phyloP scores from a whole-genome alignment of 2,888 invertebrate species.

The Tigriopus californicus region DNA sequence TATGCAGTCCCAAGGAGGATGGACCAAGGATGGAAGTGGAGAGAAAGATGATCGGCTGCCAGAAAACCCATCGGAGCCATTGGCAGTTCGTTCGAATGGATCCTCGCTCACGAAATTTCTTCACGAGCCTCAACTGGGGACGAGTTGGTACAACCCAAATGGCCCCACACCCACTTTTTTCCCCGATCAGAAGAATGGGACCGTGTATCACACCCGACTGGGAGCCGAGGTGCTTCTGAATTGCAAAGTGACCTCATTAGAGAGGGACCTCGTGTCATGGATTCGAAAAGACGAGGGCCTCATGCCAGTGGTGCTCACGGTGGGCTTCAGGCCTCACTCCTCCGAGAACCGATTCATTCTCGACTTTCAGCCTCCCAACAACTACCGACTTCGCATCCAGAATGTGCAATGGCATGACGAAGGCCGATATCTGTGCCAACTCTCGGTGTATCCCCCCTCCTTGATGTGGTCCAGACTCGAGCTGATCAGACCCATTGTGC shows the following conservation, averaged over 20 bases:
- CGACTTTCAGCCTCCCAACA: constrained; percentile 9
- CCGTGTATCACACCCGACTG: background rate
- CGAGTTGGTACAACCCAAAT: constrained; percentile 8
- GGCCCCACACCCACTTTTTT: constrained; percentile 2
- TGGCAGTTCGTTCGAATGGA: background rate
- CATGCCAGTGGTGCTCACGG: background rate
- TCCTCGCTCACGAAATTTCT: constrained; percentile 5
- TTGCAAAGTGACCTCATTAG: constrained; percentile 9
- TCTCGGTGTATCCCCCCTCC: constrained; percentile 3
- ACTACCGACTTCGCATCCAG: background rate
- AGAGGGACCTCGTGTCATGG: constrained; percentile 11
- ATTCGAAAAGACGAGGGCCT: background rate
- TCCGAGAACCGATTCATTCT: background rate
- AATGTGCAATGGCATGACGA: constrained; percentile 8
- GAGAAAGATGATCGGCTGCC: no score
- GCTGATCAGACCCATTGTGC: constrained; percentile 1
- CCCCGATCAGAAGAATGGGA: constrained; percentile 5
- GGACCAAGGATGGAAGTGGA: no score
- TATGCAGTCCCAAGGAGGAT: no score
- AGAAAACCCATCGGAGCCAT: no score
- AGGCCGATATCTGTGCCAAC: constrained; percentile 10
- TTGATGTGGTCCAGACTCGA: constrained; percentile 8
- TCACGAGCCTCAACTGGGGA: constrained; percentile 11
- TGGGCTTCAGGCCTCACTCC: constrained; percentile 6
- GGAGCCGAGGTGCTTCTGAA: background rate